phyloP scores from a whole-genome alignment of 2,797 vertebrate species.

The Nyctibius grandis region DNA sequence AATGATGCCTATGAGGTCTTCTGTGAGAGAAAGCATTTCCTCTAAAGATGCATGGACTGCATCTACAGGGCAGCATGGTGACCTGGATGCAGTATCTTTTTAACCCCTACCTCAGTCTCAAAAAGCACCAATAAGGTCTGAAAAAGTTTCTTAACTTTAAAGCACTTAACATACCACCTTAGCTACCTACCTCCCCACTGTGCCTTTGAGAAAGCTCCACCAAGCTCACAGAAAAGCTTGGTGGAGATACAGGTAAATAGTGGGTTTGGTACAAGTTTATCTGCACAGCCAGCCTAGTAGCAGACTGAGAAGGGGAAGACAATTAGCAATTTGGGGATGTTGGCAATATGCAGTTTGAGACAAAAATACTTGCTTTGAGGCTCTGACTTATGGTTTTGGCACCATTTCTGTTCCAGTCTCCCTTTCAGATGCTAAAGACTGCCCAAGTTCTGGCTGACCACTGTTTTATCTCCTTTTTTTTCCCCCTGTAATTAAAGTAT shows the following conservation, averaged over 20 bases:
- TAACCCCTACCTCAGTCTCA: background rate
- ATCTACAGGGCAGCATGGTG: background rate
- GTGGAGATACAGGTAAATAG: background rate
- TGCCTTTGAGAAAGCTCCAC: background rate
- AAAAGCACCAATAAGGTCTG: background rate
- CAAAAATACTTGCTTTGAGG: constrained; percentile 6
- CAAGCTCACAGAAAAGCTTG: background rate
- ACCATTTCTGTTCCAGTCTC: background rate
- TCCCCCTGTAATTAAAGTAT: background rate
- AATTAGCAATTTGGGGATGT: background rate
- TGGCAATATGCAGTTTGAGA: background rate
- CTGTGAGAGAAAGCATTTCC: background rate
- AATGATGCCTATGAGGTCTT: background rate
- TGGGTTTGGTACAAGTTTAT: background rate
- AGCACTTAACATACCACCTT: background rate
- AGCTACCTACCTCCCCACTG: background rate
- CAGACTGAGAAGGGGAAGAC: background rate
- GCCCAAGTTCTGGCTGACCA: background rate
- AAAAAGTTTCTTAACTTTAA: background rate
- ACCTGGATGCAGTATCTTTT: background rate
- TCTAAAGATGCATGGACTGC: background rate
- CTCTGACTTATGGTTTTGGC: background rate
- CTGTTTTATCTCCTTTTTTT: background rate
- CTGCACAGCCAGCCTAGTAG: background rate
- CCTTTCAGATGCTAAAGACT: background rate